Conservation (phyloP, 2,797 vertebrate genomes). For the Sternarchorhynchus goeldii region DNA sequence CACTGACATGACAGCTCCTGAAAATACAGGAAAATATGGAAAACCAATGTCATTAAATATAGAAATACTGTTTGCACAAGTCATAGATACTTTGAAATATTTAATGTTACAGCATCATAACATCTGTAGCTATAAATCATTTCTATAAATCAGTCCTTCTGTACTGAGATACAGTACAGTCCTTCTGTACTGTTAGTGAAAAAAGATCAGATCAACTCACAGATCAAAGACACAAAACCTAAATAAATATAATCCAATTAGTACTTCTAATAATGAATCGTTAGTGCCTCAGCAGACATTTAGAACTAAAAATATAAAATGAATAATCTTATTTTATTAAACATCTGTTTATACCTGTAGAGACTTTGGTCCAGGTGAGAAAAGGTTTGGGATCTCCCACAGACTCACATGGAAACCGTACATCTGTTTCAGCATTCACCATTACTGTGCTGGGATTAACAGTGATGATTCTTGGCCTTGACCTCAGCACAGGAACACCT, state of each 20-base stretch:
- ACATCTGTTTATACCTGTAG: conserved; percentile 79
- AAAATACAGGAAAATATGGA: conserved; percentile 45
- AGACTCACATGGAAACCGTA: conserved; percentile 81
- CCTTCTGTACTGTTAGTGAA: too few species aligned
- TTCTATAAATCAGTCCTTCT: conserved; percentile 7
- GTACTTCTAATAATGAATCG: background rate
- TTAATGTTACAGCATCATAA: background rate
- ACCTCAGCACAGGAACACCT: conserved; percentile 53
- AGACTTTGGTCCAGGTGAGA: conserved; percentile 88
- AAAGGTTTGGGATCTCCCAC: conserved; percentile 75
- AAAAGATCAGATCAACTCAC: background rate
- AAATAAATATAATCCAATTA: background rate
- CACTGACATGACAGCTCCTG: conserved; percentile 84
- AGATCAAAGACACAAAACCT: background rate
- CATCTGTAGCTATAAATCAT: conserved; percentile 30
- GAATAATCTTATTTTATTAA: conserved; percentile 12
- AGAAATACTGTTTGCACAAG: background rate
- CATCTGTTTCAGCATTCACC: conserved; percentile 76
- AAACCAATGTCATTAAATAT: conserved; percentile 4
- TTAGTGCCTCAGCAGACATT: background rate
- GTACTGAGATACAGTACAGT: background rate
- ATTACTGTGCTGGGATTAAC: conserved; percentile 76
- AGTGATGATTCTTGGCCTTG: conserved; percentile 77
- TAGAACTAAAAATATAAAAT: background rate
- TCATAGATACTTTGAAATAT: too few species aligned